phyloP scores from a whole-genome alignment of 2,113 vertebrate species.

The Microtus oregoni region DNA sequence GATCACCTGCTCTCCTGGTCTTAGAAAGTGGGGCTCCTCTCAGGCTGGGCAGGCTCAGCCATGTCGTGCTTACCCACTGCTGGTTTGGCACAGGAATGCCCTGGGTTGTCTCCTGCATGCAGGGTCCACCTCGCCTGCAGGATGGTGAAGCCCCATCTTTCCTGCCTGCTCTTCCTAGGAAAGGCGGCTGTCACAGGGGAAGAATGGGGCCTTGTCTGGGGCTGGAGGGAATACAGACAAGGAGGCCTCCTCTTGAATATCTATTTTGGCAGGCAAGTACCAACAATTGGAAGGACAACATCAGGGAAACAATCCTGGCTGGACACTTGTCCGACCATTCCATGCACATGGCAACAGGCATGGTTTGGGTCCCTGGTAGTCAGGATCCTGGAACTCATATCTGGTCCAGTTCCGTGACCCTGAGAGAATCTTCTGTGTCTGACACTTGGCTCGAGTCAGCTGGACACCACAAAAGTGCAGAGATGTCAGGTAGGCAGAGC shows the following conservation, averaged over 20 bases:
- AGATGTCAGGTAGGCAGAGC: background rate
- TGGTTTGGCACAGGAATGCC: background rate
- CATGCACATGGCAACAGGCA: accelerated
- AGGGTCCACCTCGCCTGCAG: background rate
- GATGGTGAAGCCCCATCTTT: accelerated
- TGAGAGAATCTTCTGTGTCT: accelerated
- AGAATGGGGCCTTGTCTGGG: background rate
- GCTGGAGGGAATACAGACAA: accelerated
- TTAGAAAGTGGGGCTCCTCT: accelerated
- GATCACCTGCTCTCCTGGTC: background rate
- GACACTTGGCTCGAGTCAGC: background rate
- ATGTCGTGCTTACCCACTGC: accelerated
- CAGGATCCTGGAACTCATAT: accelerated
- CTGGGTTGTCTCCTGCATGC: background rate
- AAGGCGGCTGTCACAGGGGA: accelerated
- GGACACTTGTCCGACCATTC: accelerated
- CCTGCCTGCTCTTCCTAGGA: background rate
- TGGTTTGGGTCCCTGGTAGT: accelerated
- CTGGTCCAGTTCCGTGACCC: background rate
- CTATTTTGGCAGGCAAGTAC: background rate
- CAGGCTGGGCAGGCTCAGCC: background rate
- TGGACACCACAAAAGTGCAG: background rate
- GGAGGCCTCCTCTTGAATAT: background rate
- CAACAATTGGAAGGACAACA: accelerated
- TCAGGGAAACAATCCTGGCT: accelerated